A percentile compares a stretch with the other conserved stretches of the same genome.
Conservation (phyloP, 1,140 invertebrate genomes). For the Meloidogyne exigua region DNA sequence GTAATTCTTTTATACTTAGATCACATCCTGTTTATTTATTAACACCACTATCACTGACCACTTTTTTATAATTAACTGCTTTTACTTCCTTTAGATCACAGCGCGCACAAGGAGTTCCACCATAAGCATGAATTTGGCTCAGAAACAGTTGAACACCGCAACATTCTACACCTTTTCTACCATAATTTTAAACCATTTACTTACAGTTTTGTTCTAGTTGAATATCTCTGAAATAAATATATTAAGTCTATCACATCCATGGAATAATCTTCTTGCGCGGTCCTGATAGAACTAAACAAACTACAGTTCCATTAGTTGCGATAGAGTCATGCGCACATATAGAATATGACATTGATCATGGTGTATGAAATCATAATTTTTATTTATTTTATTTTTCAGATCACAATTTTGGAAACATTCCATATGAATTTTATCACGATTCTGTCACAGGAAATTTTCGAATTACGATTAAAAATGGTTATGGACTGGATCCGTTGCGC, state of each 20-base stretch:
- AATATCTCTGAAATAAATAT: neutral
- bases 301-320: neutral
- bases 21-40: too few relatives aligned
- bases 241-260: neutral
- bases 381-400: neutral
- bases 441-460: neutral
- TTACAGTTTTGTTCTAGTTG: neutral
- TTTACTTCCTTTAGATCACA: neutral
- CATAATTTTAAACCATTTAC: neutral
- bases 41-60: too few relatives aligned
- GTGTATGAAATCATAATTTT: neutral
- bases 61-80: too few relatives aligned
- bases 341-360: constrained; percentile 1
- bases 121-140: neutral
- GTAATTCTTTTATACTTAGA: neutral
- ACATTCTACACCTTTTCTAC: neutral
- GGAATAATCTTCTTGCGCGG: neutral
- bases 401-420: neutral
- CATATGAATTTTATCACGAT: constrained; percentile 1
- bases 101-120: neutral
- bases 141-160: neutral
- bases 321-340: neutral
- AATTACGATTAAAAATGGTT: neutral
- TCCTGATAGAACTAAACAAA: neutral
- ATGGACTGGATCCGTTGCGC: neutral